A percentile compares a stretch with the other conserved stretches of the same genome.
Conservation (phyloP, 2,113 vertebrate species). For the Ursus arctos region DNA sequence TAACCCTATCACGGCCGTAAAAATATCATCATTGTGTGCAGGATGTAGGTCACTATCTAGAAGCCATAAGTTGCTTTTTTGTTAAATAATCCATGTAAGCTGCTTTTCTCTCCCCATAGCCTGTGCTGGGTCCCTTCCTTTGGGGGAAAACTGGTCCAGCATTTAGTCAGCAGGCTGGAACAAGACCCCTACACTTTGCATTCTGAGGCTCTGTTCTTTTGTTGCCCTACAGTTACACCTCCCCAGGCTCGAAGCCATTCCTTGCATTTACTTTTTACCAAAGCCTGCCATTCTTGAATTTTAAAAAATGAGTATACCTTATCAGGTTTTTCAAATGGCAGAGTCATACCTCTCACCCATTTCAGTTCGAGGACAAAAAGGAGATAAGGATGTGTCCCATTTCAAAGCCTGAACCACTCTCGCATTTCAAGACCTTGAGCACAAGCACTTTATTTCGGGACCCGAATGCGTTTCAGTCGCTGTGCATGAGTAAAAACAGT, state of each 20-base stretch:
- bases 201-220: constrained; percentile 84
- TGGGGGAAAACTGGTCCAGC: constrained; percentile 63
- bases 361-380: constrained; percentile 82
- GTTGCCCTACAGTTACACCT: constrained; percentile 70
- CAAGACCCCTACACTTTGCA: constrained; percentile 71
- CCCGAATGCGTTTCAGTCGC: constrained; percentile 21
- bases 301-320: constrained; percentile 66
- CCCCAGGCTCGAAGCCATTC: constrained; percentile 78
- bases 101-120: constrained; percentile 87
- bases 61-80: constrained; percentile 88
- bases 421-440: constrained; percentile 68
- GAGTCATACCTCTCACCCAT: constrained; percentile 76
- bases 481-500: constrained; percentile 74
- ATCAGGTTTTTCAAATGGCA: constrained; percentile 77
- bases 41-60: constrained; percentile 91
- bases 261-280: constrained; percentile 80
- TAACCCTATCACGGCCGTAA: constrained; percentile 91
- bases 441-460: constrained; percentile 64
- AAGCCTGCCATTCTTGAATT: constrained; percentile 71
- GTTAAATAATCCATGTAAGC: constrained; percentile 91
- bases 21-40: constrained; percentile 89
- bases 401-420: constrained; percentile 78
- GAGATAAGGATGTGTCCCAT: constrained; percentile 71
- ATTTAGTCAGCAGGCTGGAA: constrained; percentile 78
- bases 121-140: constrained; percentile 79